Conservation (phyloP, 2,888 invertebrate species). For the Tuberolachnus salignus region DNA sequence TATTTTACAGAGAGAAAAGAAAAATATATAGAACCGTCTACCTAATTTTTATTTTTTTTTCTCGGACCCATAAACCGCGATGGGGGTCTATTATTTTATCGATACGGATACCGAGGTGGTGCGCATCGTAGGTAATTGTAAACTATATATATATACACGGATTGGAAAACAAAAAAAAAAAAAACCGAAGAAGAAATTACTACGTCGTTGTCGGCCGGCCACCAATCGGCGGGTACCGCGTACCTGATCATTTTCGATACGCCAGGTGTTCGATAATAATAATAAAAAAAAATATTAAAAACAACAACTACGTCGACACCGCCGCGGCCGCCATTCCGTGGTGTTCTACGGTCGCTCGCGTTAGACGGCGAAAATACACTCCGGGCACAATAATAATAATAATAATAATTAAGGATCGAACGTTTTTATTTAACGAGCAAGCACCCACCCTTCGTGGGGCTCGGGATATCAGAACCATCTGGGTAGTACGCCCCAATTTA, state of each 20-base stretch:
- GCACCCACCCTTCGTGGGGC: slow-evolving; percentile 19
- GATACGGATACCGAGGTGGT: slow-evolving; percentile 26
- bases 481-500: slow-evolving; percentile 41
- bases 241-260: slow-evolving; percentile 34
- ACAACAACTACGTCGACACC: slow-evolving; percentile 23
- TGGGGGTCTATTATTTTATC: slow-evolving; percentile 28
- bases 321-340: slow-evolving; percentile 31
- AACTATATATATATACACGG: neutral
- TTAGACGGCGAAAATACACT: slow-evolving; percentile 45
- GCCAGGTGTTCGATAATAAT: slow-evolving; percentile 48
- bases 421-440: slow-evolving; percentile 56
- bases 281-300: slow-evolving; percentile 13
- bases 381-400: slow-evolving; percentile 26
- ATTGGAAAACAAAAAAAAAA: too few relatives aligned
- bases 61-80: slow-evolving; percentile 29
- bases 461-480: slow-evolving; percentile 37
- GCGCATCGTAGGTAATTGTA: neutral
- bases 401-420: slow-evolving; percentile 53
- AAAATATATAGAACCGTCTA: slow-evolving; percentile 12
- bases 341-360: slow-evolving; percentile 26
- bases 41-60: slow-evolving; percentile 15
- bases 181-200: slow-evolving; percentile 8
- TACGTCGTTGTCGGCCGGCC: slow-evolving; percentile 18
- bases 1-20: slow-evolving; percentile 24
- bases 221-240: too few relatives aligned